Evolutionary conservation across 2,888 invertebrate genomes (phyloP), one percentile per base, ranked within the genome.

Genomic region (Andrena bicolor): DNA sequence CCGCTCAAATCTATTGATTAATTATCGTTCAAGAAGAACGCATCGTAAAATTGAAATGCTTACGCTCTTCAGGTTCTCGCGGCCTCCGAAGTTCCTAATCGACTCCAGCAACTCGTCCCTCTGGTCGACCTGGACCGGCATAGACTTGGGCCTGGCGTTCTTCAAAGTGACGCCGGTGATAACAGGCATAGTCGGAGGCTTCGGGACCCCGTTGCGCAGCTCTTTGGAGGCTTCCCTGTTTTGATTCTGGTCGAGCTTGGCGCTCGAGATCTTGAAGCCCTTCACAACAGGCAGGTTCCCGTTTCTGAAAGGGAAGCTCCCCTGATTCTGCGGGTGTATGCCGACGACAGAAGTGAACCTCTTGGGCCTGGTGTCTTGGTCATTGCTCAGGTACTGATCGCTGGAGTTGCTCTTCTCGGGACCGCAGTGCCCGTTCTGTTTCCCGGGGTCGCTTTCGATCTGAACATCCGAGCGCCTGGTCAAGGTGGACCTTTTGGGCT

Each of bases 61-160:
- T 80, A 93, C 91, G 68, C 85, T 93, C 68, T 84, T 92, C 61
- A 94, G 88, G 30, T 91, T 92, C 23, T 88, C 86, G 20, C 90
- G 90, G 23, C 93, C 94, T 0, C 96, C 96, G 84, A 97, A 97
- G 91, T 95, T 96, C 84, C 97, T 94, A 90, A 97, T 97, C 23
- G 97, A 96, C 68, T 96, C 95, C 92, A 97, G 94, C 48, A 97
- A 94, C 89, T 96, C 95, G 86, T 96, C 96, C 63, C 97, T 94
- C 0, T 96, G 95, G 92, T 97, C 96, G 1, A 93, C 89, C 63
- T 92, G 90, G 26, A 80, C 78, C 6, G 89, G 78, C 82, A 88
- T 89, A 0, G 91, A 90, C 35, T 91, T 92, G 2, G 92, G 90
- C 76, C 90, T 91, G 48, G 89, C 82, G 76, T 88, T 93, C 65